A percentile compares a stretch with the other conserved stretches of the same genome.
Conservation (phyloP, 2,113 vertebrate species). For the Leuciscus idus region DNA sequence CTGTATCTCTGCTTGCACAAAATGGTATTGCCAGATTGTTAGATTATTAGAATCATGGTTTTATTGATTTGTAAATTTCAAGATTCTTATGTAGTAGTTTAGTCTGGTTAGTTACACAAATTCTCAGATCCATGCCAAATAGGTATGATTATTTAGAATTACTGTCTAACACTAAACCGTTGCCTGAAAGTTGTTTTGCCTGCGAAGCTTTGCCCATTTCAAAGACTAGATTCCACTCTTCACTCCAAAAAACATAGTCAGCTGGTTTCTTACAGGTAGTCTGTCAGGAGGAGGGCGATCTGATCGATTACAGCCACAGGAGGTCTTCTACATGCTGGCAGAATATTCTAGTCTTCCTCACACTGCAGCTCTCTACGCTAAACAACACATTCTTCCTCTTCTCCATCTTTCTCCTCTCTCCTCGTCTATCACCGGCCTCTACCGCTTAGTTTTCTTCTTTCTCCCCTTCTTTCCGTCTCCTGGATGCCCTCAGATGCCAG, state of each 20-base stretch:
- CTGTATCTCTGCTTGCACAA: too few relatives aligned
- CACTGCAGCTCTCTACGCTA: conserved; percentile 15
- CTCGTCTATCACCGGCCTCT: not conserved
- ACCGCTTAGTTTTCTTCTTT: not conserved
- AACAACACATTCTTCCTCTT: conserved; percentile 23
- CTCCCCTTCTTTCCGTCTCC: not conserved
- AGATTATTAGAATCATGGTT: too few relatives aligned
- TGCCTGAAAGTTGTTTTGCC: not conserved
- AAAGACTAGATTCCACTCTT: conserved; percentile 4
- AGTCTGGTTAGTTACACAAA: too few relatives aligned
- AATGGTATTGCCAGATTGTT: too few relatives aligned
- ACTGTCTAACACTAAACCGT: not conserved
- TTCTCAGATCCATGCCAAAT: not conserved
- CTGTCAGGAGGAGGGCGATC: not conserved
- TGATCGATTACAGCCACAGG: conserved; percentile 30
- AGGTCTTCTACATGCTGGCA: conserved; percentile 19
- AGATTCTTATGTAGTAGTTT: too few relatives aligned
- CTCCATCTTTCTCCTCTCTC: not conserved
- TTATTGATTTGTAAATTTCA: too few relatives aligned
- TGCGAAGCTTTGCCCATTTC: not conserved
- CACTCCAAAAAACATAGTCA: conserved; percentile 6
- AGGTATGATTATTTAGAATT: not conserved
- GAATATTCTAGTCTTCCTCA: conserved; percentile 41
- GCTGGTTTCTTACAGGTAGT: conserved; percentile 31
- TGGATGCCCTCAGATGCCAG: conserved; percentile 27